Conservation (phyloP, 2,113 vertebrate genomes). For the Dicrurus megarhynchus region DNA sequence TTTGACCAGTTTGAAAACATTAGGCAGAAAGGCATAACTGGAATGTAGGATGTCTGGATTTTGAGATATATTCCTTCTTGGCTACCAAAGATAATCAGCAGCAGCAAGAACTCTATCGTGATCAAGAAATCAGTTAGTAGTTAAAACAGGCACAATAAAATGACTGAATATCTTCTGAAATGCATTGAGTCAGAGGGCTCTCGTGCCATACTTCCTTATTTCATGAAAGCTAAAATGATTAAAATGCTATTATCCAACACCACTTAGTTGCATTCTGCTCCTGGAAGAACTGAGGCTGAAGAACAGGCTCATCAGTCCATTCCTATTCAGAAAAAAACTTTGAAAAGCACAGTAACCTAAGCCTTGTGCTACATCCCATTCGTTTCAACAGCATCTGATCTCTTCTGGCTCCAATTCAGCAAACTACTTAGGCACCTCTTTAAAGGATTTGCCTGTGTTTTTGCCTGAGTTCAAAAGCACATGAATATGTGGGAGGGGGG, state of each 20-base stretch:
- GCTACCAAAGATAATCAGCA: background rate
- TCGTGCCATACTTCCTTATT: background rate
- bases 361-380: background rate
- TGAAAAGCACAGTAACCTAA: background rate
- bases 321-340: background rate
- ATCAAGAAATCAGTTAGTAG: background rate
- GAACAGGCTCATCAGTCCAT: background rate
- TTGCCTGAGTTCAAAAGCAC: background rate
- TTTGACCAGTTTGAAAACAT: background rate
- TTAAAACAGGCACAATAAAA: background rate
- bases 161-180: background rate
- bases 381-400: background rate
- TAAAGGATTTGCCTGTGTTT: background rate
- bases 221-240: background rate
- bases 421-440: background rate
- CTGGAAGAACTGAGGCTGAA: background rate
- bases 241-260: background rate
- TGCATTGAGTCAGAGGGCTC: background rate
- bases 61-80: background rate
- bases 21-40: background rate
- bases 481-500: fast-evolving
- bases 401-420: background rate
- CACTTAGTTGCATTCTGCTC: background rate
- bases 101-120: background rate
- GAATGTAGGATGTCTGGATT: background rate